A percentile compares a stretch with the other conserved stretches of the same genome.
Evolutionary conservation across 2,888 invertebrate species (phyloP).

Genomic region (Platypus cylindrus): DNA sequence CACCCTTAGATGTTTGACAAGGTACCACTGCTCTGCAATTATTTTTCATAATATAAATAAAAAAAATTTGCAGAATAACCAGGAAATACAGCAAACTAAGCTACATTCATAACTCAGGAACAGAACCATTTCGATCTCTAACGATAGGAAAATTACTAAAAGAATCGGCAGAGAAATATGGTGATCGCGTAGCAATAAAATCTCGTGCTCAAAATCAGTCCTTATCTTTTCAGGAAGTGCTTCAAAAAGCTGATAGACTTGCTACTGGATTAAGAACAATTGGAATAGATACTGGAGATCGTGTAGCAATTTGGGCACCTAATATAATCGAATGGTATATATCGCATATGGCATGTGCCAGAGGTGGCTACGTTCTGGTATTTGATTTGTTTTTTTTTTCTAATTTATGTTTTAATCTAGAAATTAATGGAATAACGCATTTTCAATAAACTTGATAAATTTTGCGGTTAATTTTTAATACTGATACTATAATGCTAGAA

Average conservation of each 20-base stretch:
- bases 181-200: slow-evolving; percentile 44
- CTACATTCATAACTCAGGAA: slow-evolving; percentile 40
- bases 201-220: slow-evolving; percentile 41
- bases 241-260: slow-evolving; percentile 48
- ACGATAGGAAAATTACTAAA: slow-evolving; percentile 48
- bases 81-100: slow-evolving; percentile 31
- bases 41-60: too few species aligned
- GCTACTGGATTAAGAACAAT: slow-evolving; percentile 56
- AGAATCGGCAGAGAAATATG: slow-evolving; percentile 39
- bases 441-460: too few species aligned
- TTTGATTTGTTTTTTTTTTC: too few species aligned
- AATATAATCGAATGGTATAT: slow-evolving; percentile 68
- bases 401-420: too few species aligned
- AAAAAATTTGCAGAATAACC: too few species aligned
- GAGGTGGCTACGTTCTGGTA: slow-evolving; percentile 61
- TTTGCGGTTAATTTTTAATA: too few species aligned
- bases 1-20: too few species aligned
- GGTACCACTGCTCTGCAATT: too few species aligned
- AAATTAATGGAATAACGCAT: too few species aligned
- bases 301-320: slow-evolving; percentile 69
- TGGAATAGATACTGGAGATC: slow-evolving; percentile 58
- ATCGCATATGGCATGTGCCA: slow-evolving; percentile 54
- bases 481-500: too few species aligned
- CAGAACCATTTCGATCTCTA: slow-evolving; percentile 37
- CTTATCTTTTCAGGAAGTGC: slow-evolving; percentile 39